Evolutionary conservation across 2,797 vertebrate genomes (phyloP).

Genomic region (Cichlasoma orientale): DNA sequence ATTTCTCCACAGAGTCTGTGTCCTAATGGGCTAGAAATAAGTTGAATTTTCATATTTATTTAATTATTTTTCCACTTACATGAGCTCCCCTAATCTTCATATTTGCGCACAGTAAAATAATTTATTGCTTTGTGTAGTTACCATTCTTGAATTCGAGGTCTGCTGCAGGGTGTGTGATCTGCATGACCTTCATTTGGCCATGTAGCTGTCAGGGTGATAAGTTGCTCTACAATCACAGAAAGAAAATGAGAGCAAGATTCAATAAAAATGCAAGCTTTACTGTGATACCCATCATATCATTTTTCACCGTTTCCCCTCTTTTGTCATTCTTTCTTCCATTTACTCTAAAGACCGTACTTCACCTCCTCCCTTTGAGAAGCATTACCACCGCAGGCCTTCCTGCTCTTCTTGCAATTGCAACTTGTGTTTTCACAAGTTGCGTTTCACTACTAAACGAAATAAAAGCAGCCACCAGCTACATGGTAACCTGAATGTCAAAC

Average conservation of each 20-base stretch:
- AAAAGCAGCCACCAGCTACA: neutral
- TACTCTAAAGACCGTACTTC: neutral
- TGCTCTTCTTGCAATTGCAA: neutral
- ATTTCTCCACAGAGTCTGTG: neutral
- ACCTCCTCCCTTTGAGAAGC: neutral
- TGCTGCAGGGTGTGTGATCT: neutral
- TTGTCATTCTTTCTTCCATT: neutral
- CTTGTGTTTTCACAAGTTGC: neutral
- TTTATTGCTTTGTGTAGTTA: neutral
- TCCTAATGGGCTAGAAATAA: neutral
- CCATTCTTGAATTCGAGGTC: slow-evolving; percentile 3
- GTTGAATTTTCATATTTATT: neutral
- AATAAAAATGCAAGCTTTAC: slow-evolving; percentile 61
- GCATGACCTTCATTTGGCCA: slow-evolving; percentile 24
- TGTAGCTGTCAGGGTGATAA: slow-evolving; percentile 49
- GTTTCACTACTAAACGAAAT: neutral
- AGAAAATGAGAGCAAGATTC: slow-evolving; percentile 59
- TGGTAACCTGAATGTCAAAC: slow-evolving; percentile 15
- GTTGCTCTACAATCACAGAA: slow-evolving; percentile 42
- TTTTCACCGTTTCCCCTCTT: neutral
- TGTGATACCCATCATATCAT: slow-evolving; percentile 25
- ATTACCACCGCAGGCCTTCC: neutral
- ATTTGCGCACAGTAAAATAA: neutral
- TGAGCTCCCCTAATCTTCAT: neutral
- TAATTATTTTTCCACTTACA: neutral